Evolutionary conservation across 2,888 invertebrate genomes (phyloP).

Genomic region (Pterostichus niger): DNA sequence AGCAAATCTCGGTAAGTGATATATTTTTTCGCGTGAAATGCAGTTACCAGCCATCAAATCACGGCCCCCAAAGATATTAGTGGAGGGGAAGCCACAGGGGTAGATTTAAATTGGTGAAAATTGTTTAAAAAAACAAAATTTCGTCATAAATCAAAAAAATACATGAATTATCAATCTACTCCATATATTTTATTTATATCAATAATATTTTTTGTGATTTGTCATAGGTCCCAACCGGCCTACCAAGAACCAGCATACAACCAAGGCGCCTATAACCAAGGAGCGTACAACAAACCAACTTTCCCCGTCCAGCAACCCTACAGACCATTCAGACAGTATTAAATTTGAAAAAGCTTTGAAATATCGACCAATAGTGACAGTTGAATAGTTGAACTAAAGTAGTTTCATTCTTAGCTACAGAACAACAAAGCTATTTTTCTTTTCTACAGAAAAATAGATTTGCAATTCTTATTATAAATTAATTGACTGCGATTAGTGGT

Average conservation of each 20-base stretch:
- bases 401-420: conserved; percentile 1
- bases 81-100: too few relatives aligned
- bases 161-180: too few relatives aligned
- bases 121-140: too few relatives aligned
- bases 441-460: background rate
- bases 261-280: conserved; percentile 35
- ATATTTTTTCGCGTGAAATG: too few relatives aligned
- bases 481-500: too few relatives aligned
- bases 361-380: conserved; percentile 34
- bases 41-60: too few relatives aligned
- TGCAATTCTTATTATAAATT: conserved; percentile 15
- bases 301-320: conserved; percentile 44
- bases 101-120: too few relatives aligned
- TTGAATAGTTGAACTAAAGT: conserved; percentile 15
- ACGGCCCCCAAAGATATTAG: too few relatives aligned
- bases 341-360: conserved; percentile 7
- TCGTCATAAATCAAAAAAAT: too few relatives aligned
- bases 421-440: conserved; percentile 24
- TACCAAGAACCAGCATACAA: conserved; percentile 58
- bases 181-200: too few relatives aligned
- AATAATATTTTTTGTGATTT: background rate
- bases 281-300: conserved; percentile 33
- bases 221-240: conserved; percentile 26
- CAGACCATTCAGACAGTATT: conserved; percentile 54
- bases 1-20: too few relatives aligned